Evolutionary conservation across 2,113 vertebrate species (phyloP), one percentile per base, ranked within the genome.

Genomic region (Urocitellus parryii): DNA sequence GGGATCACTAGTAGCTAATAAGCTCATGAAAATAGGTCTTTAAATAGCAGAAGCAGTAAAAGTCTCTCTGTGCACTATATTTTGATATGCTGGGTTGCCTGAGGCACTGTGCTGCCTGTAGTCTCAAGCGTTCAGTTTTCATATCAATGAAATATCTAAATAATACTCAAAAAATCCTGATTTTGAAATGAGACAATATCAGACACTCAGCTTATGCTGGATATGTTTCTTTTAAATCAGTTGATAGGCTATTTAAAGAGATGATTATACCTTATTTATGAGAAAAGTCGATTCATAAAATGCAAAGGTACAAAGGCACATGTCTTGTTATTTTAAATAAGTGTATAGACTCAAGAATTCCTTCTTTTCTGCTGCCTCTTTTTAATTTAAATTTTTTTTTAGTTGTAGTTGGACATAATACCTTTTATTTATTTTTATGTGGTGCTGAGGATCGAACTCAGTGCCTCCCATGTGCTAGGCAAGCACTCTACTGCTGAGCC

Each of bases 1-100:
- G 98, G 98, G 99, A 99, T 98, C 97, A 97, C 98, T 99, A 98
- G 97, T 72, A 98, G 98, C 96, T 99, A 99, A 99, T 98, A 99
- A 98, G 98, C 97, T 98, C 96, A 86, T 97, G 98, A 98, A 99
- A 99, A 99, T 95, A 98, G 97, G 98, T 98, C 98, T 98, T 99
- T 98, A 98, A 99, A 99, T 98, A 98, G 98, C 95, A 53, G 76
- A 77, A 98, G 97, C 94, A 98, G 98, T 98, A 97, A 97, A 98
- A 98, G 97, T 96, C 98, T 98, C 97, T 95, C 97, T 96, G 96
- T 96, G 98, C 63, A 90, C 98, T 96, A 91, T 98, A 97, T 98
- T 98, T 98, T 98, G 97, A 97, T 97, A 96, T 77, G 97, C 98
- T 98, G 97, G 96, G 92, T 78, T 98, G 97, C 98, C 96, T 97